Evolutionary conservation across 2,797 vertebrate genomes (phyloP), one percentile per base, ranked within the genome.

Genomic region (Apogon hyalosoma): DNA sequence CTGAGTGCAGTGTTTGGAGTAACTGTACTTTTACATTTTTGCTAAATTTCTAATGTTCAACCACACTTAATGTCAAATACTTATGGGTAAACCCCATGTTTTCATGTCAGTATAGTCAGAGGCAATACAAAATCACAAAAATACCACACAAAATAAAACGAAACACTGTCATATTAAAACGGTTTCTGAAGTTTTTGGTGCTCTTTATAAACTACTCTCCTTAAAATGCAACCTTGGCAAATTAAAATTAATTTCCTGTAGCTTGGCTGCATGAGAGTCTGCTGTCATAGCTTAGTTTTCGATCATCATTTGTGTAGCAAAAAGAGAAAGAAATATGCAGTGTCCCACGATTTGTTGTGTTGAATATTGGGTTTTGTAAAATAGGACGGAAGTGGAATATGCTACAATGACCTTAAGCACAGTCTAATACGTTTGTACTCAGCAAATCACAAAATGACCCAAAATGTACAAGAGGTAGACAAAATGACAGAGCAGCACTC

Each of bases 111-210:
- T 21, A 62, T 21, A 74, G 7, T 56, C 40, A 31, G 16, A 67
- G 45, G 14, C 39, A 62, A 59, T 36, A 65, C 33, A 62, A 82
- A 79, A 69, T 49, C 55, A 81, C 56, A 67, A 43, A 57, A 57
- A 59, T 47, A 41, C 63, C 50, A 54, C 40, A 66, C 48, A 43
- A 55, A 53, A 53, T 53, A 7, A 7, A 13, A 61, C 7, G 33
- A 1, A 69, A 52, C 16, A 54, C 19, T 49, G 13, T 10, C 6
- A 40, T 9, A 15, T 50, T 19, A n/a, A 33, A 54, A 7, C 2
- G 12, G 4, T 46, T 46, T 15, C 31, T 55, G 28, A 13, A 16
- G 36, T 36, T 19, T 33, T 24, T 24, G 21, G 2, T 33, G 31
- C 31, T 41, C 11, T 41, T 14, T 2, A 2, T 14, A 33, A 8